A percentile compares a stretch with the other conserved stretches of the same genome.
phyloP scores from a whole-genome alignment of 2,888 invertebrate species.

The Alcis repandata region DNA sequence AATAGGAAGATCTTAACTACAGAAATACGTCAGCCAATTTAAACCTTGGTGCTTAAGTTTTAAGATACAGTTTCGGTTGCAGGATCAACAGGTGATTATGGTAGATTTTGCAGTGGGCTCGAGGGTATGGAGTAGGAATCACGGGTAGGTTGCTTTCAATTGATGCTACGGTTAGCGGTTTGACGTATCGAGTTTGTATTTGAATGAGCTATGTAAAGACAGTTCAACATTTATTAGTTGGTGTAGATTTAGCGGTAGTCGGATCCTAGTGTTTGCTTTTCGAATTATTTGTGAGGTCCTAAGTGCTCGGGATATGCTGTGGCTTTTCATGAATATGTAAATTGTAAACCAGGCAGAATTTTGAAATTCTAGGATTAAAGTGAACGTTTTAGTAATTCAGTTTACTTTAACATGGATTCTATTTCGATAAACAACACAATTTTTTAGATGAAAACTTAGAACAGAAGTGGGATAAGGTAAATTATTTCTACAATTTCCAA shows the following conservation, averaged over 20 bases:
- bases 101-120: constrained; percentile 33
- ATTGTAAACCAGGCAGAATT: background rate
- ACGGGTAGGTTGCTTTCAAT: constrained; percentile 74
- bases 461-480: no score
- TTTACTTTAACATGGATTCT: no score
- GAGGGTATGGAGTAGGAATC: constrained; percentile 62
- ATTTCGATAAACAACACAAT: no score
- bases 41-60: background rate
- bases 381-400: no score
- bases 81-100: constrained; percentile 52
- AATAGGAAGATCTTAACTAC: constrained; percentile 3
- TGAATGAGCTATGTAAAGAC: constrained; percentile 33
- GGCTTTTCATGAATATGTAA: constrained; percentile 4
- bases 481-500: no score
- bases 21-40: background rate
- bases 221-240: constrained; percentile 25
- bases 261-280: constrained; percentile 3
- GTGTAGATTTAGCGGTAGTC: constrained; percentile 24
- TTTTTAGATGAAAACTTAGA: no score
- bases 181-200: constrained; percentile 59
- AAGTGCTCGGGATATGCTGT: background rate
- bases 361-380: no score
- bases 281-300: constrained; percentile 7
- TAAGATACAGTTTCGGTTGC: constrained; percentile 46
- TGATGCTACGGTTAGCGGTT: constrained; percentile 72